Evolutionary conservation across 2,888 invertebrate species (phyloP), one percentile per base, ranked within the genome.

Genomic region (Orthonychiurus folsomi): DNA sequence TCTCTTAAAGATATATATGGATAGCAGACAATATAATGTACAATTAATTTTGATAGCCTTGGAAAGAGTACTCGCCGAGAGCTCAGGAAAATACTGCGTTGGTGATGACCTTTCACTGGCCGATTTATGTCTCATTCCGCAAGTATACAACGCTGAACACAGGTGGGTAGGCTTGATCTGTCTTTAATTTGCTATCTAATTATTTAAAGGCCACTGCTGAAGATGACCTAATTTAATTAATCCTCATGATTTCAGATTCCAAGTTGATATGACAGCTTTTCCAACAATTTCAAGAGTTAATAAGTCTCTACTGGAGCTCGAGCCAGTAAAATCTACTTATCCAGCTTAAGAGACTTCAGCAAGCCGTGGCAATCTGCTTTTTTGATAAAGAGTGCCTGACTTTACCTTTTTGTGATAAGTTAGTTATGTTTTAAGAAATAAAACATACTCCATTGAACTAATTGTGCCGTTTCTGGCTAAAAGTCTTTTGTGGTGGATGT

Each of bases 41-140:
- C n/a, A n/a, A n/a, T n/a, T n/a, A n/a, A n/a, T n/a, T 60, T 24
- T 50, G 47, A 18, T 37, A 71, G 69, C 64, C 27, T 55, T 71
- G 20, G 71, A 71, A 27, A 60, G 60, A 26, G 25, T 69, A n/a
- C 55, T 71, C 52, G 23, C 18, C 2, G 60, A 66, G 26, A 88
- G 87, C 56, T 89, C 93, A 59, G 93, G 93, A 3, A 90, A 90
- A 76, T 96, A 91, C 76, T 92, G 90, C 75, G 88, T 94, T 2
- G 96, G 96, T 0, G 93, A 97, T 78, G 87, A 89, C 72, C 86
- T 97, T 63, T 89, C 94, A 0, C 79, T 96, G 75, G 96, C 96
- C 2, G 97, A 97, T 78, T 88, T 93, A 74, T 94, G 92, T 76
- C 81, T 97, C 64, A 89, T 95, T 56, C 96, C 96, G 56, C 96